Evolutionary conservation across 2,797 vertebrate genomes (phyloP).

Genomic region (Xiphophorus birchmanni): DNA sequence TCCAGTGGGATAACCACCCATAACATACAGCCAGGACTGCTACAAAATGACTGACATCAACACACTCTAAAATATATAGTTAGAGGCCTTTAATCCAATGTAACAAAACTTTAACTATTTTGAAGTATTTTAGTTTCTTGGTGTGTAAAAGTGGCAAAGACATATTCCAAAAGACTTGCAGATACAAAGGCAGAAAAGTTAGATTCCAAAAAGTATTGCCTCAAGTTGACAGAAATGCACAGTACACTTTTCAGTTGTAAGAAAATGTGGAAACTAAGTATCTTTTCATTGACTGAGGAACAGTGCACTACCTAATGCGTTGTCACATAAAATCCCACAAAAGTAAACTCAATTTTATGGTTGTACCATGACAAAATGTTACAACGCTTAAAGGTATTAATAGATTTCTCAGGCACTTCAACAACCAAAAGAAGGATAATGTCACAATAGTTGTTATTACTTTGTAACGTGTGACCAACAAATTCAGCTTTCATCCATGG

Average conservation of each 20-base stretch:
- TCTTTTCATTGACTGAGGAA: neutral
- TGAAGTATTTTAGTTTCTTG: too few relatives aligned
- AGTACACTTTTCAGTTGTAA: neutral
- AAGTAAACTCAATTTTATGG: neutral
- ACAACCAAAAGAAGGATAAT: constrained; percentile 29
- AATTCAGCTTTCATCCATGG: constrained; percentile 47
- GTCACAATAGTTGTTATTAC: constrained; percentile 37
- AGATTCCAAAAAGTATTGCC: too few relatives aligned
- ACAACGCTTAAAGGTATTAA: neutral
- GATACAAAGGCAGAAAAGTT: too few relatives aligned
- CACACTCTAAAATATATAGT: neutral
- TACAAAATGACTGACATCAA: neutral
- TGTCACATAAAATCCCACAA: neutral
- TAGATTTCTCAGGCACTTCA: neutral
- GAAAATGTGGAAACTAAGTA: neutral
- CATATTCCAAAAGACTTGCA: too few relatives aligned
- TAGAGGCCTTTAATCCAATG: neutral
- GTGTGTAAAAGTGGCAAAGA: too few relatives aligned
- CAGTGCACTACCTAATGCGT: neutral
- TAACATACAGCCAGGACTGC: neutral
- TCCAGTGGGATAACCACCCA: neutral
- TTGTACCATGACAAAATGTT: neutral
- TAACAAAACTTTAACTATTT: neutral
- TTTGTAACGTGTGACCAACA: constrained; percentile 45
- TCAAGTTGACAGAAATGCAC: neutral